Conservation (phyloP, 2,797 vertebrate species). For the Apogon talboti region DNA sequence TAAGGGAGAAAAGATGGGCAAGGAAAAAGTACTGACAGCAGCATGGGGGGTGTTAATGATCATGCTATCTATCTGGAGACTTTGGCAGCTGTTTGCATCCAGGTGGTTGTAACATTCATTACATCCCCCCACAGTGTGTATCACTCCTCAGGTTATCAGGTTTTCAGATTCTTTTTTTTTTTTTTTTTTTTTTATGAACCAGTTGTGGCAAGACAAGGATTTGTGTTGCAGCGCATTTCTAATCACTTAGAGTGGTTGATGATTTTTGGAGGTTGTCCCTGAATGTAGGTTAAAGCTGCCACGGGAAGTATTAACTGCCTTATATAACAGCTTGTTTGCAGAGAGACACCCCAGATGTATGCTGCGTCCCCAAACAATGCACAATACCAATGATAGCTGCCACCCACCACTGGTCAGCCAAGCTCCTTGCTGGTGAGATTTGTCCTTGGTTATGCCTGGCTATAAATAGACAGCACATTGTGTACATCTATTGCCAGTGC, state of each 20-base stretch:
- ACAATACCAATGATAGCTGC: conserved; percentile 50
- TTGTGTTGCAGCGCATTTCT: conserved; percentile 25
- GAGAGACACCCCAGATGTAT: conserved; percentile 37
- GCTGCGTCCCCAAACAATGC: conserved; percentile 58
- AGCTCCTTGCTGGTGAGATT: conserved; percentile 57
- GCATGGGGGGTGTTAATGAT: conserved; percentile 68
- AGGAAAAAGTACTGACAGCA: conserved; percentile 13
- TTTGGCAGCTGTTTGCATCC: conserved; percentile 32
- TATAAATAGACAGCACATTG: conserved; percentile 77
- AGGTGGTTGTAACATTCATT: conserved; percentile 45
- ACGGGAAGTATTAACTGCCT: conserved; percentile 38
- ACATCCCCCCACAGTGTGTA: conserved; percentile 15
- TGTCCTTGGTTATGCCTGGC: conserved; percentile 62
- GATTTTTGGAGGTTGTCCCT: conserved; percentile 33
- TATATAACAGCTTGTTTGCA: conserved; percentile 52
- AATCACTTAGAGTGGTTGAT: conserved; percentile 39
- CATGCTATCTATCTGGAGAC: conserved; percentile 33
- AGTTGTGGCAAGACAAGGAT: conserved; percentile 12
- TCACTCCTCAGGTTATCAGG: conserved; percentile 15
- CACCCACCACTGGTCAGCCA: conserved; percentile 56
- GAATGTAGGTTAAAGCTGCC: conserved; percentile 59
- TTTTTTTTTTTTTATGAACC: conserved; percentile 18
- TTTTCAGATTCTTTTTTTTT: conserved; percentile 49
- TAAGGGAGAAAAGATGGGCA: conserved; percentile 6
- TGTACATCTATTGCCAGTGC: conserved; percentile 62